Base-by-base conservation (phyloP, 1,140 invertebrate genomes). In the Bombus turneri region DNA sequence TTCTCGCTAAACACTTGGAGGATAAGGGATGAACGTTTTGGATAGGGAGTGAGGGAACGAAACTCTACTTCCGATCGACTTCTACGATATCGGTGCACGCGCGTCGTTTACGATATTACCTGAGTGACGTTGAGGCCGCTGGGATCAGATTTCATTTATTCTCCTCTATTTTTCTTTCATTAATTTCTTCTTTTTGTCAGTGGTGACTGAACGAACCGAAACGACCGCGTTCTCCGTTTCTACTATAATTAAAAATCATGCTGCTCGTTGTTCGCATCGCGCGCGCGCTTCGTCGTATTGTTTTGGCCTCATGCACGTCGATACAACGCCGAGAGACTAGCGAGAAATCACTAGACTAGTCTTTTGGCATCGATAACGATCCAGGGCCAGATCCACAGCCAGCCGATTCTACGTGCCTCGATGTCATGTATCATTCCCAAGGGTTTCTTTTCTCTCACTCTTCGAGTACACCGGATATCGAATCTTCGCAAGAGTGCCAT, bases 331-430 rank as follows among this genome's bases (percentile, higher is more conserved):
- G 85, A 83, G 81, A 86, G 88, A 86, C 85, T 89, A 86, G 84
- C 85, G 64, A 90, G 69, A 64, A 41, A 66, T 69, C 88, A 83
- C 83, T 34, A 34, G 64, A 66, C 88, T 85, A 91, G 92, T 88
- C 91, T 73, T 91, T 90, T 88, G 89, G 89, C 88, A 69, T 89
- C 88, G 76, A 43, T 39, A 68, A 88, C 62, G 75, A 62, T 88
- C 83, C 59, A n/a, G 3, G 47, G 57, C 37, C 37, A 75, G 81
- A 86, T 83, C 73, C 82, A 62, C 75, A 85, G 84, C 91, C 87
- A 92, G 87, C 85, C 91, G 91, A 81, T 88, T 91, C 76, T 75
- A 80, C 25, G 80, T 82, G 80, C 66, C 64, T 43, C 47, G 59
- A 37, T 47, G n/a, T 39, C 28, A 43, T 80, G 25, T 62, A 47